Evolutionary conservation across 2,113 vertebrate species (phyloP).

Genomic region (Xerus inauris): DNA sequence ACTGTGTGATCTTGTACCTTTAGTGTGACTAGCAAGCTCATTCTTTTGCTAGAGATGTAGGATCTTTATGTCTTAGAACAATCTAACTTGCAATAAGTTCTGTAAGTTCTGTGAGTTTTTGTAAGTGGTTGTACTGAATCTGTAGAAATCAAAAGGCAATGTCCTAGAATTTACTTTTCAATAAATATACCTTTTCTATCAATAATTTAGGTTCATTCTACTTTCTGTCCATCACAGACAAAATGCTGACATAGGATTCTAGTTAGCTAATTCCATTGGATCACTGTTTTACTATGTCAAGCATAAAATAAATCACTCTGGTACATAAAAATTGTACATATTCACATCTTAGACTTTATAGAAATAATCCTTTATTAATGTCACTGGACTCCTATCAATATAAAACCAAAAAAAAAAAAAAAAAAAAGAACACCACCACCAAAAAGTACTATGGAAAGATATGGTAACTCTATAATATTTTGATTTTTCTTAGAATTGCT

Average conservation of each 20-base stretch:
- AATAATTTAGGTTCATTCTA: neutral
- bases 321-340: neutral
- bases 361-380: conserved; percentile 16
- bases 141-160: neutral
- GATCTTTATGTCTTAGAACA: neutral
- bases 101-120: neutral
- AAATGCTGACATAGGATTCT: neutral
- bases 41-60: neutral
- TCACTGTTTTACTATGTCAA: neutral
- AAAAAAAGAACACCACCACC: neutral
- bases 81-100: neutral
- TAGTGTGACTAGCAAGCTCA: neutral
- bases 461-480: neutral
- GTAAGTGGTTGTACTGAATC: neutral
- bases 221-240: neutral
- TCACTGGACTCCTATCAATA: neutral
- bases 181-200: neutral
- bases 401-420: neutral
- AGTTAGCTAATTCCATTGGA: neutral
- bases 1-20: neutral
- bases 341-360: neutral
- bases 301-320: neutral
- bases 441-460: neutral
- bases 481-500: neutral
- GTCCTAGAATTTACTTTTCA: neutral